A percentile compares a stretch with the other conserved stretches of the same genome.
These are phyloP conservation scores for Cavia porcellus DNA, from an alignment of 2,113 vertebrate genomes.

Conservation along the genomic window DNA sequence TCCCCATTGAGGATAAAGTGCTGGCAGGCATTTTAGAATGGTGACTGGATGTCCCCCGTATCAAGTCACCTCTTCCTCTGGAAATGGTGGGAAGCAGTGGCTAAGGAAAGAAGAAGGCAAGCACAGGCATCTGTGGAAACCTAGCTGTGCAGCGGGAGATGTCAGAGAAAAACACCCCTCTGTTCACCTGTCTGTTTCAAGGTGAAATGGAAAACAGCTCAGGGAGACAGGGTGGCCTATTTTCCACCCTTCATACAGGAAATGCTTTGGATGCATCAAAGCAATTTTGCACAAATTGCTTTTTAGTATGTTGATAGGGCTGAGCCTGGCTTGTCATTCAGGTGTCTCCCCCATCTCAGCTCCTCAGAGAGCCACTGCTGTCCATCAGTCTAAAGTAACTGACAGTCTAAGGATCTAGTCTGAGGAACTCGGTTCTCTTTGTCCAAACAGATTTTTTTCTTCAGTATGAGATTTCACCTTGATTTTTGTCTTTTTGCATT, in stretches of 20 bases:
- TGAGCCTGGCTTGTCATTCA: background rate
- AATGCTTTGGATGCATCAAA: background rate
- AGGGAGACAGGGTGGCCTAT: background rate
- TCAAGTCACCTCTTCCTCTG: background rate
- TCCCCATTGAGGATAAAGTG: background rate
- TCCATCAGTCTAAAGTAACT: background rate
- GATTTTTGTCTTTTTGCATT: background rate
- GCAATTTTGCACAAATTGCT: slow-evolving; percentile 17
- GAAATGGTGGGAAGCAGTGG: background rate
- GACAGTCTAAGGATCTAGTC: background rate
- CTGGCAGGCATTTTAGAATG: background rate
- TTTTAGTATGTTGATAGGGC: background rate
- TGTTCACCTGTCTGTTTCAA: slow-evolving; percentile 34
- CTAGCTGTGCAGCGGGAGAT: background rate
- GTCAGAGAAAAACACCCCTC: background rate
- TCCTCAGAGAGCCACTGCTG: background rate
- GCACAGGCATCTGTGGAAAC: background rate
- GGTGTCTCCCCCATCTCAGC: background rate
- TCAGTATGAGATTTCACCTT: background rate
- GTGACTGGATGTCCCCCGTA: background rate
- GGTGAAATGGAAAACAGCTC: background rate
- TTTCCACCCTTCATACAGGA: slow-evolving; percentile 16
- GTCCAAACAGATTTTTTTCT: background rate
- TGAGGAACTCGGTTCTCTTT: background rate
- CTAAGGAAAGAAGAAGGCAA: background rate